Evolutionary conservation across 2,888 invertebrate genomes (phyloP).

Genomic region (Agrotis ipsilon): DNA sequence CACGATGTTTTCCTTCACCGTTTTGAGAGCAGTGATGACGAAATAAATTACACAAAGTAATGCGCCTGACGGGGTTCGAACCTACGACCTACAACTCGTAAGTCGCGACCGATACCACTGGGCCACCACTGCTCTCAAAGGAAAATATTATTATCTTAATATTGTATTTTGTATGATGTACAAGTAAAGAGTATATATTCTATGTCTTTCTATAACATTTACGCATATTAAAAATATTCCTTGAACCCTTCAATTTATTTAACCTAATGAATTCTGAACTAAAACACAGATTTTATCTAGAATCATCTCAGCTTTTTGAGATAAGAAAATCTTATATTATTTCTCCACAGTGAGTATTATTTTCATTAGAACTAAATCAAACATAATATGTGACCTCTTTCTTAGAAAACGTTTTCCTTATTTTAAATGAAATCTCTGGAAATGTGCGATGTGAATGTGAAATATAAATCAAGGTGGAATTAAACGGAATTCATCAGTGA

Average conservation of each 20-base stretch:
- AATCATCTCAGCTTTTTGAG: not conserved
- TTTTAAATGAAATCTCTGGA: slow-evolving; percentile 39
- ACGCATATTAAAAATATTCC: not conserved
- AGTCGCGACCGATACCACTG: no score
- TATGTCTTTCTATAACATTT: no score
- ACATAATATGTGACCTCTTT: slow-evolving; percentile 16
- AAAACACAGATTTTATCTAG: not conserved
- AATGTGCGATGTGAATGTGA: slow-evolving; percentile 42
- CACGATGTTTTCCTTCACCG: no score
- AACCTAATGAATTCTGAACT: not conserved
- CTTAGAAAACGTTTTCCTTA: slow-evolving; percentile 33
- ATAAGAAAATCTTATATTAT: not conserved
- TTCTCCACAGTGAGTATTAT: not conserved
- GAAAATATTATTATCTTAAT: no score
- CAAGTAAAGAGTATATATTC: no score
- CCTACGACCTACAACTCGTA: no score
- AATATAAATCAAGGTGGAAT: slow-evolving; percentile 41
- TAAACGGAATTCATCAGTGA: slow-evolving; percentile 43
- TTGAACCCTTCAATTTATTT: not conserved
- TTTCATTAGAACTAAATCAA: slow-evolving; percentile 50
- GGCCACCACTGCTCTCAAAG: no score
- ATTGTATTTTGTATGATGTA: no score
- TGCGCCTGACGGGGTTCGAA: no score
- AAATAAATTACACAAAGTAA: no score
- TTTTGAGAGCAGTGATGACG: no score